Base-by-base conservation (phyloP, 30 jellyfish, hydroid and myxozoan genomes). In the Pseudorhiza aurosa region DNA sequence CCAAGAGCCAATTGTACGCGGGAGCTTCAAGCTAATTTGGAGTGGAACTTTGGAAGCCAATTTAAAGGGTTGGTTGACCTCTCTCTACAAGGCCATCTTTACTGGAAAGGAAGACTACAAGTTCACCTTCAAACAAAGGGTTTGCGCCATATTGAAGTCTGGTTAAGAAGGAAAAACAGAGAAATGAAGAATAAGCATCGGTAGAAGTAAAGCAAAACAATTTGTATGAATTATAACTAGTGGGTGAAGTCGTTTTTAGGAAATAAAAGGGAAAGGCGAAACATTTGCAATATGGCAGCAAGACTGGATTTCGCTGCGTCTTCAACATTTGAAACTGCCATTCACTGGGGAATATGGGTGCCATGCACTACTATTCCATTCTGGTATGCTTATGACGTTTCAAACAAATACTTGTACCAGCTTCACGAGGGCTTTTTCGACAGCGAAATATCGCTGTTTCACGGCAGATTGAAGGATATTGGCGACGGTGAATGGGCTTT, bases 401-500 rank as follows among this genome's bases (percentile, higher is more conserved):
- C 91, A 26, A 80, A 80, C 39, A 53, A 58, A 65, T 80, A 80
- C 75, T 46, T 45, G 17, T 59, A 60, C 32, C 84, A 80, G 37
- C 47, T 80, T 6, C 91, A 80, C 44, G 68, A 58, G 37, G 91
- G 49, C 19, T 80, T 80, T 32, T 80, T 80, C 77, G 84, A 67
- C 79, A 47, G 58, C 58, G 81, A 80, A 21, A 72, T 25, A 40
- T 70, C 84, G 27, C 76, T 80, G 4, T 67, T 80, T 28, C 51
- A 53, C 43, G 94, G 87, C 49, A 44, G 94, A 15, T 11, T 59
- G 15, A 84, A 84, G 47, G 95, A 84, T 35, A 49, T 84, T 2
- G 44, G 81, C 17, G 88, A 84, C 36, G 85, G 85, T 27, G 95
- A 84, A 63, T 84, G 95, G 95, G 72, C 95, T 19, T 82, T 82